These are phyloP conservation scores for Rhipidura dahli DNA, from an alignment of 2,113 vertebrate genomes.

Conservation along the genomic window DNA sequence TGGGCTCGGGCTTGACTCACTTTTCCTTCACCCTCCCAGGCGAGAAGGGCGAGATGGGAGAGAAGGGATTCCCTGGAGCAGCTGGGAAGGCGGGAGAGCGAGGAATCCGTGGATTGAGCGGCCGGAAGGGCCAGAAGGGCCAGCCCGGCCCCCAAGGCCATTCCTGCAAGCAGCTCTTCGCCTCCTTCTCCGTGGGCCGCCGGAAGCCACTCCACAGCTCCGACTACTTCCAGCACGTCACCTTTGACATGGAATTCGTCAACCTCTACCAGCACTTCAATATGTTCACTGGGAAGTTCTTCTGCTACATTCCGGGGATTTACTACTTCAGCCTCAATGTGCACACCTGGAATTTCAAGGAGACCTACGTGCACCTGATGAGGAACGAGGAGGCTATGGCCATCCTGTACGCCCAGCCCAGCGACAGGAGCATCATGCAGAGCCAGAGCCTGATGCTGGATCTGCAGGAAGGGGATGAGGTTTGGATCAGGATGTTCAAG, in stretches of 20 bases:
- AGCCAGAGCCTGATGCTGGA: constrained; percentile 86
- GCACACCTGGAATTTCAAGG: constrained; percentile 89
- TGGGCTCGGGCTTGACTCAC: fast-evolving
- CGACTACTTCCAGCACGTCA: constrained; percentile 77
- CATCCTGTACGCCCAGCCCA: constrained; percentile 85
- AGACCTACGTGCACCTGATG: constrained; percentile 89
- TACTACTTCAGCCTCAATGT: constrained; percentile 88
- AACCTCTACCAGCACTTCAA: constrained; percentile 84
- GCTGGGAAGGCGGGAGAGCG: constrained; percentile 70
- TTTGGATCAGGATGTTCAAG: constrained; percentile 86
- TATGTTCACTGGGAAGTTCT: constrained; percentile 87
- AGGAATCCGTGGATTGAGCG: constrained; percentile 66
- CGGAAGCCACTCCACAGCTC: constrained; percentile 80
- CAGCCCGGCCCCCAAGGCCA: constrained; percentile 77
- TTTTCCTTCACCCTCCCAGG: constrained; percentile 46
- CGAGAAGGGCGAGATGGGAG: constrained; percentile 81
- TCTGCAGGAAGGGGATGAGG: constrained; percentile 77
- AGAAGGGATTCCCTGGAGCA: constrained; percentile 72
- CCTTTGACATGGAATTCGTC: constrained; percentile 84
- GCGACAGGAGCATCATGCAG: constrained; percentile 87
- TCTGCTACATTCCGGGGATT: constrained; percentile 79
- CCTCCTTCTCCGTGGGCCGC: constrained; percentile 84
- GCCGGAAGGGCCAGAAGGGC: constrained; percentile 83
- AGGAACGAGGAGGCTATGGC: constrained; percentile 72
- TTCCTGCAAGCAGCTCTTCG: constrained; percentile 75